Percentiles rank a stretch among this genome's conserved stretches.
phyloP scores from a whole-genome alignment of 2,113 vertebrate species.

The Pao palembangensis region DNA sequence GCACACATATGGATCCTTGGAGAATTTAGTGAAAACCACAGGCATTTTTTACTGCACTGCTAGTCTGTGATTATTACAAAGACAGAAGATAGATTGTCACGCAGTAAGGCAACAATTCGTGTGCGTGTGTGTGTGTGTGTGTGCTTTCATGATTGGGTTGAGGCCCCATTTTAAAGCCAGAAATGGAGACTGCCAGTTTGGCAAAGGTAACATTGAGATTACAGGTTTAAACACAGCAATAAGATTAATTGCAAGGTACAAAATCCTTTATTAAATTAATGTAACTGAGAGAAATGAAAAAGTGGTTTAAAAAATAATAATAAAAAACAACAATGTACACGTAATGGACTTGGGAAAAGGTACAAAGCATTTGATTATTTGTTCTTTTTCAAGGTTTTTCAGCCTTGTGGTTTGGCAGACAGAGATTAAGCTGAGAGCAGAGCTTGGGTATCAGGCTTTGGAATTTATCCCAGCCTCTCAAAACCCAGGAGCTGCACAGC shows the following conservation, averaged over 20 bases:
- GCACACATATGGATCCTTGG: constrained; percentile 46
- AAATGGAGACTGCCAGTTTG: constrained; percentile 11
- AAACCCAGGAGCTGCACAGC: constrained; percentile 60
- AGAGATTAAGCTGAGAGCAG: constrained; percentile 22
- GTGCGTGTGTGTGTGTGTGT: constrained; percentile 16
- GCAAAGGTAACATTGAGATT: not conserved
- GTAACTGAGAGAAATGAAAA: too few species aligned
- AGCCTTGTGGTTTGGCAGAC: constrained; percentile 38
- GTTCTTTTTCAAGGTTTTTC: too few species aligned
- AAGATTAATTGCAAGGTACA: not conserved
- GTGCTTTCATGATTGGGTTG: constrained; percentile 7
- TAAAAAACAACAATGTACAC: not conserved
- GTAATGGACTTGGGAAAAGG: constrained; percentile 21
- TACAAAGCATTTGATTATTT: not conserved
- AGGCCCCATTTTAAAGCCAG: constrained; percentile 21
- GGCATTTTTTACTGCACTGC: constrained; percentile 62
- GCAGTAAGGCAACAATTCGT: constrained; percentile 27
- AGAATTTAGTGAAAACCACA: constrained; percentile 57
- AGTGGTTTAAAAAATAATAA: not conserved
- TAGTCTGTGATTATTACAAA: constrained; percentile 61
- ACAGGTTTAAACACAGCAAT: constrained; percentile 1
- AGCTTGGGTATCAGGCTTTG: constrained; percentile 63
- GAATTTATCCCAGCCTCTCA: constrained; percentile 39
- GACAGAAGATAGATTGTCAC: constrained; percentile 44
- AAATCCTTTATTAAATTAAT: not conserved